phyloP scores from a whole-genome alignment of 2,888 invertebrate genomes.

The Heterodera filipjevi region DNA sequence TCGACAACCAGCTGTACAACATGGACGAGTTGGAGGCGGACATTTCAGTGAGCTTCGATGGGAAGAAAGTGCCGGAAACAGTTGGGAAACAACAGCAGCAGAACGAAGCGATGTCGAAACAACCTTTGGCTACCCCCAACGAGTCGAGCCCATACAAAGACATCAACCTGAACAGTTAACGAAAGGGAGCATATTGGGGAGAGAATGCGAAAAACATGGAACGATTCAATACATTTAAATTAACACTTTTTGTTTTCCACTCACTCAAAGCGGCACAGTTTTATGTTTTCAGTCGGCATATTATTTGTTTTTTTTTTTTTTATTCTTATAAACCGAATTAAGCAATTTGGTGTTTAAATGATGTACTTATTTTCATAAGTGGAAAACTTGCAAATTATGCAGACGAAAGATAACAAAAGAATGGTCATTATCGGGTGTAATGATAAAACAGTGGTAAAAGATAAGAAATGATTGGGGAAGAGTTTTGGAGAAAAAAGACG shows the following conservation, averaged over 20 bases:
- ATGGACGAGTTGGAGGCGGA: not conserved
- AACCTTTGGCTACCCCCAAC: not conserved
- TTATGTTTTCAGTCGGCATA: not conserved
- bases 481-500: not conserved
- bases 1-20: slow-evolving; percentile 16
- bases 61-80: not conserved
- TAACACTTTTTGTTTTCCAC: not conserved
- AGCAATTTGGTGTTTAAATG: no score
- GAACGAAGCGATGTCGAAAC: not conserved
- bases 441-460: not conserved
- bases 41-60: not conserved
- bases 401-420: not conserved
- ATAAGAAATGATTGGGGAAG: not conserved
- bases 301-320: not conserved
- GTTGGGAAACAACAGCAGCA: not conserved
- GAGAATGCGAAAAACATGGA: not conserved
- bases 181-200: slow-evolving; percentile 1
- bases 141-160: slow-evolving; percentile 19
- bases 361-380: not conserved
- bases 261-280: not conserved
- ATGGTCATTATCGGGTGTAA: not conserved
- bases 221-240: no score
- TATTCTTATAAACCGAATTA: not conserved
- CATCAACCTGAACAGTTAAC: not conserved
- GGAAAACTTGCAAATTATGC: not conserved